Percentiles rank a stretch among this genome's conserved stretches.
phyloP scores from a whole-genome alignment of 1,140 invertebrate species.

The Diuraphis noxia region DNA sequence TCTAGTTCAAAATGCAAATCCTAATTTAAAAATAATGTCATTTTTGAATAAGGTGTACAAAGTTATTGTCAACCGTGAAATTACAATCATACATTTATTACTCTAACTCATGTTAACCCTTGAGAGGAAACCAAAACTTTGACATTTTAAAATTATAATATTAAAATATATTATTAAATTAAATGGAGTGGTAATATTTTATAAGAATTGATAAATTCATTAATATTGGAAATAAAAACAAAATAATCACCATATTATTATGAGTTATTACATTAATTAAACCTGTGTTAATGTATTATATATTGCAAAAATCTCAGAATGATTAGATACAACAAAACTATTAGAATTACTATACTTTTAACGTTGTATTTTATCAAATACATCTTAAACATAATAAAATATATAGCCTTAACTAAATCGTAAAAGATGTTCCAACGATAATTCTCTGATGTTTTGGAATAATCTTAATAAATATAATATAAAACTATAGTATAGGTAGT shows the following conservation, averaged over 20 bases:
- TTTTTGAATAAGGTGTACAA: background rate
- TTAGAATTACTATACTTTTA: background rate
- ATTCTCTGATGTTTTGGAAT: background rate
- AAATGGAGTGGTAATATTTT: background rate
- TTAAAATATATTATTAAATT: background rate
- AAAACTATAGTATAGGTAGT: background rate
- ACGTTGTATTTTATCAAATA: background rate
- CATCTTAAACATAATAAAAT: background rate
- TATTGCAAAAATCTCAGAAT: too few species aligned
- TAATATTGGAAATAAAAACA: background rate
- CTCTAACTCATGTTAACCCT: background rate
- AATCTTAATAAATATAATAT: background rate
- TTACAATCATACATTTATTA: background rate
- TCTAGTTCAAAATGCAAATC: background rate
- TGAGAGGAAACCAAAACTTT: background rate
- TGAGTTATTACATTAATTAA: background rate
- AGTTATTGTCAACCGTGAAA: background rate
- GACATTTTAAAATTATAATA: background rate
- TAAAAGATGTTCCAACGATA: background rate
- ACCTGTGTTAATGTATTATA: background rate
- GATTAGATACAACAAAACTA: too few species aligned
- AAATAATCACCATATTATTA: background rate
- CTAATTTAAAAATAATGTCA: slow-evolving; percentile 6
- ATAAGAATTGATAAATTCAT: background rate
- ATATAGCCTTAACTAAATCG: background rate